Evolutionary conservation across 2,113 vertebrate genomes (phyloP).

Genomic region (Callaeas wilsoni): DNA sequence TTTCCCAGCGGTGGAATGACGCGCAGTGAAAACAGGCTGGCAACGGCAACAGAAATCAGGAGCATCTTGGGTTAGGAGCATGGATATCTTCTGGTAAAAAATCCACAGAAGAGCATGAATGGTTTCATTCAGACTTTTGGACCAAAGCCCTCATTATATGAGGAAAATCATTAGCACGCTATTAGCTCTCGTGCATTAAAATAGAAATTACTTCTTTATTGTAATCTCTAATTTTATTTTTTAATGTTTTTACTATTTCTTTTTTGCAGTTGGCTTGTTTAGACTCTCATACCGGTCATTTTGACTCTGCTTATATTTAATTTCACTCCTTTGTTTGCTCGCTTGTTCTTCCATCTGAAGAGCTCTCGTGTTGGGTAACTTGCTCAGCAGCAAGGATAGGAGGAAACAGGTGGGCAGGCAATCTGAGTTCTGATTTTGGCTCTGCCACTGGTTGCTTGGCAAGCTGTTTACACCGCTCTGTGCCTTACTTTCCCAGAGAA

Average conservation of each 20-base stretch:
- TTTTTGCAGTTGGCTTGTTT: neutral
- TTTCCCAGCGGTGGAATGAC: neutral
- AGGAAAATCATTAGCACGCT: neutral
- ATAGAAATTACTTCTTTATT: neutral
- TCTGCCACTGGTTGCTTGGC: neutral
- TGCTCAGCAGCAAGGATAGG: neutral
- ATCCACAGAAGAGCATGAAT: neutral
- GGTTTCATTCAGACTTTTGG: slow-evolving; percentile 13
- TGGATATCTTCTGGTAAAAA: neutral
- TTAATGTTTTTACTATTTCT: neutral
- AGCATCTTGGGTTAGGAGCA: neutral
- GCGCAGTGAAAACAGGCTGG: neutral
- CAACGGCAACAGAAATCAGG: neutral
- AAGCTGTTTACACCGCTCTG: neutral
- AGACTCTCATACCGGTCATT: neutral
- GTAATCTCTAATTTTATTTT: neutral
- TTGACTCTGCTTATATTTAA: neutral
- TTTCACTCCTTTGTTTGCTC: neutral
- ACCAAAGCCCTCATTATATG: neutral
- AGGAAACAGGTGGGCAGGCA: slow-evolving; percentile 18
- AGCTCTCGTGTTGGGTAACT: neutral
- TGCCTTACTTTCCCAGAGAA: neutral
- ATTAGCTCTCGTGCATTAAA: neutral
- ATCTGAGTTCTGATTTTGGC: slow-evolving; percentile 19
- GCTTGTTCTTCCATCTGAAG: neutral